Conservation (phyloP, 2,888 invertebrate genomes). For the Diadegma fenestrale region DNA sequence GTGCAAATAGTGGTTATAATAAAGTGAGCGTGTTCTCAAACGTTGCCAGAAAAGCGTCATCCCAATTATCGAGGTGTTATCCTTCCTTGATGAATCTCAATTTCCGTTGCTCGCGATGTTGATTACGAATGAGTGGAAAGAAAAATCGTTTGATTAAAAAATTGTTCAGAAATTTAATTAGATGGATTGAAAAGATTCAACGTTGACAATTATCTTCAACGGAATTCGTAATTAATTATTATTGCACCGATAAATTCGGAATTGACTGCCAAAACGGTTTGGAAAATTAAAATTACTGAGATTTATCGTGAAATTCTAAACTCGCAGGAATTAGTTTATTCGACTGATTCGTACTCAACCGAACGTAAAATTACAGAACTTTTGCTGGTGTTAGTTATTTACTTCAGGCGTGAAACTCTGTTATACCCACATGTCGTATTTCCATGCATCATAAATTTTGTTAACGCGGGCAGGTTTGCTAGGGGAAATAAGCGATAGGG, state of each 20-base stretch:
- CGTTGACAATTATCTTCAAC: neutral
- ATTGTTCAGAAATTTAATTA: neutral
- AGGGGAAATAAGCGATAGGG: constrained; percentile 34
- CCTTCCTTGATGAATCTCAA: neutral
- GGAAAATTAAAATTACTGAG: neutral
- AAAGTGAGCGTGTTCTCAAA: constrained; percentile 7
- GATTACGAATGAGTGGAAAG: neutral
- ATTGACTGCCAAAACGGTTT: neutral
- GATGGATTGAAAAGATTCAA: neutral
- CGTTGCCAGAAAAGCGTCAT: neutral
- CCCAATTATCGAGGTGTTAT: neutral
- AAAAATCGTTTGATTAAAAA: constrained; percentile 1
- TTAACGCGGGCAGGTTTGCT: constrained; percentile 46
- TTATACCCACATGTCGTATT: neutral
- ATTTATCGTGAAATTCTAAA: neutral
- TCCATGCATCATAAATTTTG: constrained; percentile 45
- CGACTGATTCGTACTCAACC: neutral
- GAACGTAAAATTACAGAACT: neutral
- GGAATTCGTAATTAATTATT: neutral
- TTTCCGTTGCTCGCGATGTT: neutral
- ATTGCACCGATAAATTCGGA: neutral
- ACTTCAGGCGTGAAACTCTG: neutral
- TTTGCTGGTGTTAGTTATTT: neutral
- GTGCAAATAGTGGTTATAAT: neutral
- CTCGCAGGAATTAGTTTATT: neutral